Conservation (phyloP, 2,113 vertebrate species). For the Ceyx cyanopectus region DNA sequence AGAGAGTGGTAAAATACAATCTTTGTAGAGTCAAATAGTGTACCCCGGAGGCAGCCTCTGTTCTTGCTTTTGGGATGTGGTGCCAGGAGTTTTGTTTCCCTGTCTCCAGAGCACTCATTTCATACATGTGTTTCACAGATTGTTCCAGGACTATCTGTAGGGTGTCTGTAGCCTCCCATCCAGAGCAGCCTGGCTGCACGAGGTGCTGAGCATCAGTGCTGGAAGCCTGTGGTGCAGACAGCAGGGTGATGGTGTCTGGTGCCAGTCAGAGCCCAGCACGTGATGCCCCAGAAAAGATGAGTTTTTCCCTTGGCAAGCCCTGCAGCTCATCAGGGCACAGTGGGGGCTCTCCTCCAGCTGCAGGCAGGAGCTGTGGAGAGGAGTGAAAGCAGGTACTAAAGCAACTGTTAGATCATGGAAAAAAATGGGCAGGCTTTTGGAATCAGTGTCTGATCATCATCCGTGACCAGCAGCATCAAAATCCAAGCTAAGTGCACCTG, state of each 20-base stretch:
- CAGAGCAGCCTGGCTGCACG: neutral
- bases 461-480: neutral
- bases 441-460: neutral
- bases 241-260: neutral
- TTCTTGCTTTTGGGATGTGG: neutral
- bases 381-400: neutral
- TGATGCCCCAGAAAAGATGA: neutral
- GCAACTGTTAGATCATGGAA: neutral
- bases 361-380: neutral
- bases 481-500: neutral
- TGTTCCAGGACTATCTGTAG: neutral
- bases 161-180: neutral
- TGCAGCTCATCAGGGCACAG: neutral
- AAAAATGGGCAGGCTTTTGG: neutral
- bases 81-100: neutral
- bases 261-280: neutral
- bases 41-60: neutral
- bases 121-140: neutral
- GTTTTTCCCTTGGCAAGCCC: neutral
- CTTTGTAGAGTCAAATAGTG: neutral
- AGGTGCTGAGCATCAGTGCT: neutral
- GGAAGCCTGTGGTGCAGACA: neutral
- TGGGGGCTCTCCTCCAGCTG: neutral
- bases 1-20: neutral
- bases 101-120: neutral